phyloP scores from a whole-genome alignment of 2,113 vertebrate species.

The Melanerpes aurifrons region DNA sequence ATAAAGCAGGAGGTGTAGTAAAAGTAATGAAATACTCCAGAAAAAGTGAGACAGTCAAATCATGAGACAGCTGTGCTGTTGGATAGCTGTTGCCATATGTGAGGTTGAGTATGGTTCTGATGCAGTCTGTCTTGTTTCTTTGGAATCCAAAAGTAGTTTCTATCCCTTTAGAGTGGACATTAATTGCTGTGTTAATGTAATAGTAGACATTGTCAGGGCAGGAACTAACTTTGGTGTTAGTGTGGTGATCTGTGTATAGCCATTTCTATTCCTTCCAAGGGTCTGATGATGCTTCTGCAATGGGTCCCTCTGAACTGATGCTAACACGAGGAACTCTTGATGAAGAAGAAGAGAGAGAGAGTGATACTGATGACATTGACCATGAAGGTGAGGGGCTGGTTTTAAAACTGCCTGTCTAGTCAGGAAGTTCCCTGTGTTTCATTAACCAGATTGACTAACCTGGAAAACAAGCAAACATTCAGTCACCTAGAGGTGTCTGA shows the following conservation, averaged over 20 bases:
- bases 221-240: not conserved
- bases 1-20: not conserved
- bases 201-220: not conserved
- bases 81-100: not conserved
- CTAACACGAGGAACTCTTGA: conserved; percentile 85
- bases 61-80: not conserved
- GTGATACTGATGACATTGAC: conserved; percentile 93
- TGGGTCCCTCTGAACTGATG: conserved; percentile 89
- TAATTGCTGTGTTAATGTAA: not conserved
- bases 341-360: conserved; percentile 82
- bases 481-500: not conserved
- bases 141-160: not conserved
- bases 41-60: not conserved
- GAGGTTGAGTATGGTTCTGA: not conserved
- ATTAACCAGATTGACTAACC: not conserved
- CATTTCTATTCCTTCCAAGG: conserved; percentile 39
- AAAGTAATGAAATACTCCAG: not conserved
- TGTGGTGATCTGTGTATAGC: not conserved
- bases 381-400: conserved; percentile 81
- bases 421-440: not conserved
- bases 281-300: conserved; percentile 21
- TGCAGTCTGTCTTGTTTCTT: not conserved
- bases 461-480: not conserved
- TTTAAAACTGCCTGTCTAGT: not conserved
- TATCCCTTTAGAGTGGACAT: not conserved